Conservation (phyloP, 2,888 invertebrate species). For the Epistrophe eligans region DNA sequence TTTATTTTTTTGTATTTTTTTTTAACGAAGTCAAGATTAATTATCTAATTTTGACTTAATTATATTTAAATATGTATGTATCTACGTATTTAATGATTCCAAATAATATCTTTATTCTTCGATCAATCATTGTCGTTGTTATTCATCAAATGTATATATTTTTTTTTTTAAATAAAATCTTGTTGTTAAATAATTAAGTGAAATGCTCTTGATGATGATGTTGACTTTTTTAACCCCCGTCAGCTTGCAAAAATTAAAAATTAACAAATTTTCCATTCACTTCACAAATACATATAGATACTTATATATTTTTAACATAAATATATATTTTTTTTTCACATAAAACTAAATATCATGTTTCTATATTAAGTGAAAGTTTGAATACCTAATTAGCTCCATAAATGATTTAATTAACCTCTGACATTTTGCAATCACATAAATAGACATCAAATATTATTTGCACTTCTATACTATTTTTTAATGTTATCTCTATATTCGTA, state of each 20-base stretch:
- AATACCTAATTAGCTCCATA: conserved; percentile 7
- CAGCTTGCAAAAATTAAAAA: background rate
- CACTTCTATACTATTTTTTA: too few relatives aligned
- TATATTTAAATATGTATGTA: background rate
- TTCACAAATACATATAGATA: background rate
- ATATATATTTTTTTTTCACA: background rate
- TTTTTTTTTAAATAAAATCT: background rate
- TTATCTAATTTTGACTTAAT: background rate
- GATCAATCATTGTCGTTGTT: conserved; percentile 9
- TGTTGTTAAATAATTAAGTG: background rate
- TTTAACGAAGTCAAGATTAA: background rate
- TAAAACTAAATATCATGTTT: conserved; percentile 1
- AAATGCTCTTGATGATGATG: background rate
- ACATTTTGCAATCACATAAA: conserved; percentile 15
- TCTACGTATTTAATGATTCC: background rate
- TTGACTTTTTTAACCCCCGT: background rate
- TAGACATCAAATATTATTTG: background rate
- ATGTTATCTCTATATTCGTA: background rate
- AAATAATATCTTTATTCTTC: conserved; percentile 1
- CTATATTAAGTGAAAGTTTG: conserved; percentile 19
- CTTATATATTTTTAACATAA: background rate
- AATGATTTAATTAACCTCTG: conserved; percentile 16
- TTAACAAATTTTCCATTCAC: background rate
- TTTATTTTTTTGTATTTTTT: background rate
- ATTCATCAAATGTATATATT: background rate